Evolutionary conservation across 1,140 invertebrate genomes (phyloP), one percentile per base, ranked within the genome.

Genomic region (Aporrectodea caliginosa): DNA sequence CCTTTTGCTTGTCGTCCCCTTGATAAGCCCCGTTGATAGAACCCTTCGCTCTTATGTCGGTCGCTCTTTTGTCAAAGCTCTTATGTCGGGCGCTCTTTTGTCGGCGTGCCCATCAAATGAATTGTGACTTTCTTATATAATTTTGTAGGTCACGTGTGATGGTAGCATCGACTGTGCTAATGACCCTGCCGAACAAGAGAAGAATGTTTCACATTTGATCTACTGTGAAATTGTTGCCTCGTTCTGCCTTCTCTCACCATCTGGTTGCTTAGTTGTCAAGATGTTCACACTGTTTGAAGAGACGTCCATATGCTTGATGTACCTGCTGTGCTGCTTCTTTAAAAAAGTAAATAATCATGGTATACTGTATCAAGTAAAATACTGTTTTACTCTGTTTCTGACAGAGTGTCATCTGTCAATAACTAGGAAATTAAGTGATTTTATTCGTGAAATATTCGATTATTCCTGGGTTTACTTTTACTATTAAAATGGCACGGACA

Each of bases 231-330:
- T 92, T 1, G 87, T 95, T 0, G 90, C 92, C 29, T 94, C 93
- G 22, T 84, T 97, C 16, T 89, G 90, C 79, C 87, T 94, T 29
- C 87, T 98, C n/a, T 86, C 89, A n/a, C 77, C 86, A 76, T 92
- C 92, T 78, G 96, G 96, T 1, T 92, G 89, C 81, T 92, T 97
- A 79, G 89, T 98, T 0, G 85, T 98, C n/a, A 98, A 98, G 90
- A 91, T 96, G 82, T 98, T 98, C 84, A 98, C 96, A 0, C 91
- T 93, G 72, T 97, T 95, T 86, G 95, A 98, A 86, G 91, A 92
- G 78, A 89, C 92, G 22, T 93, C 94, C 1, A 89, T 97, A 0
- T 93, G 91, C 76, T 85, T 97, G 1, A 84, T 98, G 31, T 97
- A 94, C 85, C 86, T 98, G 0, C 89, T 98, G 0, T 91, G 92